Percentiles rank a stretch among this genome's conserved stretches.
Evolutionary conservation across 2,797 vertebrate genomes (phyloP).

Genomic region (Moxostoma hubbsi): DNA sequence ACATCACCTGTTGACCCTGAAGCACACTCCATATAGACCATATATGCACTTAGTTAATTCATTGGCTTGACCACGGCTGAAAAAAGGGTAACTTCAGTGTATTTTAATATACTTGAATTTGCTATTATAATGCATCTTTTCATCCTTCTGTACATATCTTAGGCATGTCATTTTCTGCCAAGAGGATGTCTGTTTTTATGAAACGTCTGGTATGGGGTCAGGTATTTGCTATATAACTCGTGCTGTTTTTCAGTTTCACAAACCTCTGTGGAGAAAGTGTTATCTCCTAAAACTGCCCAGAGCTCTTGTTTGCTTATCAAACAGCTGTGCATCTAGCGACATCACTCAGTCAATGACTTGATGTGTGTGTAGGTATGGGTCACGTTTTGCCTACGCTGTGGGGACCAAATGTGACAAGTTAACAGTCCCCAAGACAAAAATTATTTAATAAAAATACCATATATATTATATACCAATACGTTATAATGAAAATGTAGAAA

Average conservation of each 20-base stretch:
- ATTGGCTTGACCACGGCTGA: too few species aligned
- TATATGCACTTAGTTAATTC: too few species aligned
- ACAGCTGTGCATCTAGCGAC: not conserved
- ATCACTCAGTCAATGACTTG: not conserved
- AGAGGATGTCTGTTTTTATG: constrained; percentile 12
- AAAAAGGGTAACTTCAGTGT: too few species aligned
- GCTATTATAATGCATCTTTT: not conserved
- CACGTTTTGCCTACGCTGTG: not conserved
- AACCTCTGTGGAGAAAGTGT: not conserved
- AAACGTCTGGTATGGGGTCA: constrained; percentile 5
- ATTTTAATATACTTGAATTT: too few species aligned
- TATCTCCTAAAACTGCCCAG: constrained; percentile 35
- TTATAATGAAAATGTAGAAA: too few species aligned
- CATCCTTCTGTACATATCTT: not conserved
- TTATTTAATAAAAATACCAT: too few species aligned
- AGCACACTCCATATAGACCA: too few species aligned
- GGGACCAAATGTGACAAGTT: too few species aligned
- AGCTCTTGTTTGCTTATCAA: not conserved
- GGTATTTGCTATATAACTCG: constrained; percentile 9
- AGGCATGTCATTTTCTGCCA: not conserved
- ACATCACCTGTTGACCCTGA: too few species aligned
- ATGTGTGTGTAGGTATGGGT: not conserved
- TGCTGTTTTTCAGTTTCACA: constrained; percentile 18
- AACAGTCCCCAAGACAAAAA: too few species aligned
- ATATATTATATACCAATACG: too few species aligned